These are phyloP conservation scores for Harpagoxenus sublaevis DNA, from an alignment of 2,888 invertebrate species.

Conservation along the genomic window DNA sequence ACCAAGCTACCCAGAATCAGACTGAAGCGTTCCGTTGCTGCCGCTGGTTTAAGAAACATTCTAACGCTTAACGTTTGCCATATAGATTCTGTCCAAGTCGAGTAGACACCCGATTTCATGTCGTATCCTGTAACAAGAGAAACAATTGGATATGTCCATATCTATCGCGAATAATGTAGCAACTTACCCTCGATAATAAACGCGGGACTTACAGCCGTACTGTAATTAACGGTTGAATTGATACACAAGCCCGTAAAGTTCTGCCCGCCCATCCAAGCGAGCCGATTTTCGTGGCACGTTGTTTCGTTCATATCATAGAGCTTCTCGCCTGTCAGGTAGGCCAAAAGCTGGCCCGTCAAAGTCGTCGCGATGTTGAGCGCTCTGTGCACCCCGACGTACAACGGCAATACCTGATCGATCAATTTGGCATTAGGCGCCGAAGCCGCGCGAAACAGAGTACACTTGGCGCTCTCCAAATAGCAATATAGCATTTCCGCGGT, in stretches of 20 bases:
- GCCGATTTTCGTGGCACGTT: conserved; percentile 83
- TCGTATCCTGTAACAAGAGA: conserved; percentile 89
- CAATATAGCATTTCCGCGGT: conserved; percentile 91
- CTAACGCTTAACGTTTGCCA: conserved; percentile 92
- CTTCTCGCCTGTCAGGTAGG: conserved; percentile 88
- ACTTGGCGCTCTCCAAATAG: conserved; percentile 91
- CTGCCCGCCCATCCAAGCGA: conserved; percentile 89
- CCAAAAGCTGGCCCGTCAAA: conserved; percentile 89
- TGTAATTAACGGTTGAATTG: conserved; percentile 91
- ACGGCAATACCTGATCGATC: conserved; percentile 85
- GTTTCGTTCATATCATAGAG: conserved; percentile 86
- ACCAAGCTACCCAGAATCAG: conserved; percentile 87
- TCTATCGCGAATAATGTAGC: background rate
- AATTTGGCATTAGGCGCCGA: conserved; percentile 87
- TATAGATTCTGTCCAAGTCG: conserved; percentile 96
- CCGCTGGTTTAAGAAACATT: conserved; percentile 92
- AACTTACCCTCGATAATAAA: conserved; percentile 90
- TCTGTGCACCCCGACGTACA: conserved; percentile 90
- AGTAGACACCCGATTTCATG: conserved; percentile 92
- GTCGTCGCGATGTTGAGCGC: conserved; percentile 87
- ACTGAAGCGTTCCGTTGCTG: conserved; percentile 87
- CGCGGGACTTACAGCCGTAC: conserved; percentile 93
- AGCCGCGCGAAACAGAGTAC: conserved; percentile 89
- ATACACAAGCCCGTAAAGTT: conserved; percentile 91
- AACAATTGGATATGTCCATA: background rate